These are phyloP conservation scores for Tetraneura akinire DNA, from an alignment of 1,140 invertebrate species.

Conservation along the genomic window DNA sequence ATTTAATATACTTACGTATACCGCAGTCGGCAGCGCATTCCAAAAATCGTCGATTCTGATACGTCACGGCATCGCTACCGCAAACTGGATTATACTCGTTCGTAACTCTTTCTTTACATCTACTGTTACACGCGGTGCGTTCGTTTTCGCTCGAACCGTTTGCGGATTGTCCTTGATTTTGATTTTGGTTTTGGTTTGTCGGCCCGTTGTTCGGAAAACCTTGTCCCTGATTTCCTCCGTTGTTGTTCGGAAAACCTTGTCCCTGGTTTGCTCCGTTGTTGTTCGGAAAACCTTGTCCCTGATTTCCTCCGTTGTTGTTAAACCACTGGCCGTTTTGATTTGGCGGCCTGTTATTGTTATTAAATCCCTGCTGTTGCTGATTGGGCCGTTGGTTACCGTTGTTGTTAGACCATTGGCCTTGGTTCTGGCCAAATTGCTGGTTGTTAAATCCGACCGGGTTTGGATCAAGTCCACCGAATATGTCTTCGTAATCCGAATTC, in stretches of 20 bases:
- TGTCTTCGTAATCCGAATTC: not conserved
- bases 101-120: not conserved
- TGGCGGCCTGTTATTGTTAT: not conserved
- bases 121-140: not conserved
- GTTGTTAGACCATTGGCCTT: constrained; percentile 7
- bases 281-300: not conserved
- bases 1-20: constrained; percentile 14
- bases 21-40: constrained; percentile 3
- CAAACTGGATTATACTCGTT: constrained; percentile 35
- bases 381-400: constrained; percentile 4
- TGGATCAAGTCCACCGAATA: constrained; percentile 20
- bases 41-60: constrained; percentile 32
- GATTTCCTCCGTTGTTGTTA: not conserved
- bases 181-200: not conserved
- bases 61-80: not conserved
- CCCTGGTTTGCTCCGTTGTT: not conserved
- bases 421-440: not conserved
- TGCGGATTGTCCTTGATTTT: not conserved
- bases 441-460: not conserved
- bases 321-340: too few species aligned
- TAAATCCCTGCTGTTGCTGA: not conserved
- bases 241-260: not conserved
- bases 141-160: not conserved
- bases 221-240: not conserved
- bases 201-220: not conserved